These are phyloP conservation scores for Andrena hattorfiana DNA, from an alignment of 2,888 invertebrate genomes.

Conservation along the genomic window DNA sequence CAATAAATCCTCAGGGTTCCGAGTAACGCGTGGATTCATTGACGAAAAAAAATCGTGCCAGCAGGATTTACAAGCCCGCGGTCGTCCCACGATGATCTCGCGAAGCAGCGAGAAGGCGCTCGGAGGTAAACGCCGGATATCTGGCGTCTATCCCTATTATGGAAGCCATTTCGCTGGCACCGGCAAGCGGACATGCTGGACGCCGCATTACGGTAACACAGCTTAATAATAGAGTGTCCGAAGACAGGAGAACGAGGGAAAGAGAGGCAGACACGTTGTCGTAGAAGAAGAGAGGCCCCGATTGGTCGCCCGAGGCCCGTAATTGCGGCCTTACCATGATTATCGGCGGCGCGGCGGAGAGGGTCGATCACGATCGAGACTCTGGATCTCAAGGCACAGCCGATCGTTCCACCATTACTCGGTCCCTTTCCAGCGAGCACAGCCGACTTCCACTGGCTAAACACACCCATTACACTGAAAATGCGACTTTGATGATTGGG, in stretches of 20 bases:
- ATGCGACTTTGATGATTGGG: slow-evolving; percentile 85
- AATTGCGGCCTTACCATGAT: slow-evolving; percentile 82
- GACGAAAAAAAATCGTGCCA: neutral
- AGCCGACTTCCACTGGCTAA: slow-evolving; percentile 72
- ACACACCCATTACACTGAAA: slow-evolving; percentile 83
- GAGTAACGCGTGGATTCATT: too few species aligned
- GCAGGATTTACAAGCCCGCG: slow-evolving; percentile 23
- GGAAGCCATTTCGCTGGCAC: slow-evolving; percentile 76
- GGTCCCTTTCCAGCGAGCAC: slow-evolving; percentile 48
- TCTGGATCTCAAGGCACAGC: slow-evolving; percentile 51
- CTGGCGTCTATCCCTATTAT: slow-evolving; percentile 69
- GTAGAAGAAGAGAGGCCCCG: slow-evolving; percentile 57
- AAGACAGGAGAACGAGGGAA: slow-evolving; percentile 40
- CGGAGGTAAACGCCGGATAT: slow-evolving; percentile 68
- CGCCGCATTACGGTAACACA: slow-evolving; percentile 83
- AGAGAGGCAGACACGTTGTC: slow-evolving; percentile 36
- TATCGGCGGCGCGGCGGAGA: slow-evolving; percentile 80
- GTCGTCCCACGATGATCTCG: slow-evolving; percentile 52
- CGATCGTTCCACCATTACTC: slow-evolving; percentile 57
- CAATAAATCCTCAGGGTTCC: too few species aligned
- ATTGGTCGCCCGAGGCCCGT: slow-evolving; percentile 81
- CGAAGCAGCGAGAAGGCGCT: slow-evolving; percentile 55
- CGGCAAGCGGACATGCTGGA: slow-evolving; percentile 70
- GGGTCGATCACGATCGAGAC: slow-evolving; percentile 79
- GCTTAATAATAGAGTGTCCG: slow-evolving; percentile 83